Evolutionary conservation across 2,113 vertebrate genomes (phyloP).

Genomic region (Coregonus clupeaformis): DNA sequence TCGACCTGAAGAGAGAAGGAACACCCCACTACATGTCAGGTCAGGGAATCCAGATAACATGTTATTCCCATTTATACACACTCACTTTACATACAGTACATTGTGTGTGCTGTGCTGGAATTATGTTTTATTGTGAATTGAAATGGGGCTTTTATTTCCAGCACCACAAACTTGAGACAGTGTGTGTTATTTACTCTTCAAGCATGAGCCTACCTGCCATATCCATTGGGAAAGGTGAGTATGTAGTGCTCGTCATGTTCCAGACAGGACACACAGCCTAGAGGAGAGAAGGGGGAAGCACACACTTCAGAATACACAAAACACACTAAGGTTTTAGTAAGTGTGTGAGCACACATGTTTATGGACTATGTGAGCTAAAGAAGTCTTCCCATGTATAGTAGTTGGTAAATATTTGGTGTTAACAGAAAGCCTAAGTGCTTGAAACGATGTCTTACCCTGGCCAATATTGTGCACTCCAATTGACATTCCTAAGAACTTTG

Average conservation of each 20-base stretch:
- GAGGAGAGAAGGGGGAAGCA: not conserved
- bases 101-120: not conserved
- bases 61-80: not conserved
- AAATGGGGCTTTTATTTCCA: too few species aligned
- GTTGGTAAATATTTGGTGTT: too few species aligned
- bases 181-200: too few species aligned
- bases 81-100: not conserved
- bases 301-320: not conserved
- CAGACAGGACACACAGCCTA: conserved; percentile 95
- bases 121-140: too few species aligned
- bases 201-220: conserved; percentile 83
- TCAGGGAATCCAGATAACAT: not conserved
- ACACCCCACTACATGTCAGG: not conserved
- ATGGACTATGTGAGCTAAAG: not conserved
- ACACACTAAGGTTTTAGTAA: not conserved
- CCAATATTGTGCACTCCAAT: conserved; percentile 99
- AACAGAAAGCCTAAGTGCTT: not conserved
- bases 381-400: not conserved
- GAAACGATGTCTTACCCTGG: conserved; percentile 79
- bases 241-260: conserved; percentile 98
- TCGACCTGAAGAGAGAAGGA: conserved; percentile 82
- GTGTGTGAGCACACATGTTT: not conserved
- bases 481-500: conserved; percentile 98
- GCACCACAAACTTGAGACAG: too few species aligned
- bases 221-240: conserved; percentile 97